phyloP scores from a whole-genome alignment of 2,888 invertebrate species.

The Oxyscelio sp. region DNA sequence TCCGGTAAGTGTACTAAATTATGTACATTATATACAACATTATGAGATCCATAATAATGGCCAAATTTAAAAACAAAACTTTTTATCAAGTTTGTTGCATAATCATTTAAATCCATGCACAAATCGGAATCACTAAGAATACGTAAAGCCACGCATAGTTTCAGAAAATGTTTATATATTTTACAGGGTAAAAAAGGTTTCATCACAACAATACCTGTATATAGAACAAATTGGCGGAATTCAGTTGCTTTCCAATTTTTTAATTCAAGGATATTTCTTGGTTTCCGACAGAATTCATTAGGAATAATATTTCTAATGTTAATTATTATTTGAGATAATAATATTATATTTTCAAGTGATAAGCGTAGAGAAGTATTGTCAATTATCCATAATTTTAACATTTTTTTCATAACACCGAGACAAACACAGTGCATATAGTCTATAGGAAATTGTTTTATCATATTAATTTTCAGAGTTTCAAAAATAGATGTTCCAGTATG shows the following conservation, averaged over 20 bases:
- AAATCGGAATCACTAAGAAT: not conserved
- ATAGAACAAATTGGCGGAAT: too few relatives aligned
- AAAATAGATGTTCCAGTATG: not conserved
- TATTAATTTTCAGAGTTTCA: too few relatives aligned
- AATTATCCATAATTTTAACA: not conserved
- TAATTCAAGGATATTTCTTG: not conserved
- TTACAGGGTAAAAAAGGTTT: not conserved
- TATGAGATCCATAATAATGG: conserved; percentile 2
- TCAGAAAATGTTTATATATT: not conserved
- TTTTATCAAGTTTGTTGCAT: not conserved
- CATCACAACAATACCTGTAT: not conserved
- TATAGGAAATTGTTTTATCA: too few relatives aligned
- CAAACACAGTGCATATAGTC: too few relatives aligned
- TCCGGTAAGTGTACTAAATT: conserved; percentile 18
- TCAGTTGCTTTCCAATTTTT: too few relatives aligned
- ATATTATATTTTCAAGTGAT: not conserved
- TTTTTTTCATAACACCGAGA: too few relatives aligned
- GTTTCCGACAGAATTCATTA: not conserved
- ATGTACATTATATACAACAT: conserved; percentile 13
- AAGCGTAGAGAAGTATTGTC: not conserved
- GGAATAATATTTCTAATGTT: not conserved
- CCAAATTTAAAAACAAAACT: not conserved
- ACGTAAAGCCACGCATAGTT: not conserved
- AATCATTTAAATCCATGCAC: not conserved
- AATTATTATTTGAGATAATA: not conserved